Percentiles rank a stretch among this genome's conserved stretches.
phyloP scores from a whole-genome alignment of 2,797 vertebrate species.

The Pangasius macronema region DNA sequence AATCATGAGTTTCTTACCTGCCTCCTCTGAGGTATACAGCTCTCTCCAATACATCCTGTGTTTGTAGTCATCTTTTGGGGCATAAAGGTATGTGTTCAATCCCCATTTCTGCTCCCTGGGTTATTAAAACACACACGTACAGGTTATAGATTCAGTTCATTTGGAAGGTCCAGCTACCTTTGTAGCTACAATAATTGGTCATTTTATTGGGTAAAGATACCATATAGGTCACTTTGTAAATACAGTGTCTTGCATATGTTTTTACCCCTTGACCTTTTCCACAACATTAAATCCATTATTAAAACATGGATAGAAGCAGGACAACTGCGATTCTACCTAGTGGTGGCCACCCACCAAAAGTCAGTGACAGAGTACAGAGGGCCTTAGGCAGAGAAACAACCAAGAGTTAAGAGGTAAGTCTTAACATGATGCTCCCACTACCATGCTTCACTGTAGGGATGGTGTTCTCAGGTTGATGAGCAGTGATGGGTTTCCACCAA shows the following conservation, averaged over 20 bases:
- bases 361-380: neutral
- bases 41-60: constrained; percentile 99
- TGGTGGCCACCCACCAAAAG: neutral
- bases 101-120: constrained; percentile 93
- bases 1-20: constrained; percentile 75
- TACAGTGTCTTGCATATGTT: neutral
- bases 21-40: constrained; percentile 93
- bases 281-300: neutral
- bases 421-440: neutral
- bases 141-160: neutral
- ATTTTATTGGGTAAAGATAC: neutral
- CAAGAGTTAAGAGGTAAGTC: neutral
- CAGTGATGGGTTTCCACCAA: neutral
- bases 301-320: neutral
- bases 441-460: neutral
- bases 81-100: constrained; percentile 94
- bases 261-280: neutral
- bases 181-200: neutral
- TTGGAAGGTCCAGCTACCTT: neutral
- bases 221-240: neutral
- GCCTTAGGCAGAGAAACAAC: neutral
- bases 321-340: neutral
- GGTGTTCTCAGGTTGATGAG: neutral
- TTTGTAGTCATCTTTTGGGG: constrained; percentile 98
- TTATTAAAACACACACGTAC: constrained; percentile 20